Evolutionary conservation across 53 echinoderm and acorn worm species (phyloP).

Genomic region (Holothuria scabra): DNA sequence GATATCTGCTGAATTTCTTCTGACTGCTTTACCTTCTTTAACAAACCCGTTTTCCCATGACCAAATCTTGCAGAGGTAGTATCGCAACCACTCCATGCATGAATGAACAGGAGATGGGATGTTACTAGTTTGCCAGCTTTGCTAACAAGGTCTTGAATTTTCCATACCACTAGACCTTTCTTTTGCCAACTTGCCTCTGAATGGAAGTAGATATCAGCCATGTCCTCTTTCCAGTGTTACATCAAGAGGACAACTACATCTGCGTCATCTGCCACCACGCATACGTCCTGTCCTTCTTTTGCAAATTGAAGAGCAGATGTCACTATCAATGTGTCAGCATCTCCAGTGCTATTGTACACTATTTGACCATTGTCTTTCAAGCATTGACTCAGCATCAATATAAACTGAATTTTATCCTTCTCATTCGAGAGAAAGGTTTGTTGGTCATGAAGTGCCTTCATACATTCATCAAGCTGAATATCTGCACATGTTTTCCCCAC

Average conservation of each 20-base stretch:
- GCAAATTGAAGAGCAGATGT: conserved; percentile 4
- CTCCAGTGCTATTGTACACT: neutral
- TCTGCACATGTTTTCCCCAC: neutral
- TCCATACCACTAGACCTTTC: neutral
- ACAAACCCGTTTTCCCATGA: neutral
- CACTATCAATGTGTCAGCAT: conserved; percentile 24
- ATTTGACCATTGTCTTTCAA: conserved; percentile 32
- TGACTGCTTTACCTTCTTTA: neutral
- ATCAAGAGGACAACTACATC: conserved; percentile 1
- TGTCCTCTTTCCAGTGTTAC: neutral
- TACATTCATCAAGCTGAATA: conserved; percentile 14
- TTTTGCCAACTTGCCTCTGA: conserved; percentile 24
- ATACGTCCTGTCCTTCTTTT: neutral
- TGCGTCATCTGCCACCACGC: neutral
- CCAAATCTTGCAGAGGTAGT: neutral
- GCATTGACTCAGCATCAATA: neutral
- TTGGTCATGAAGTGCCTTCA: conserved; percentile 20
- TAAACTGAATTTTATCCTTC: conserved; percentile 30
- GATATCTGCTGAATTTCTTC: too few relatives aligned
- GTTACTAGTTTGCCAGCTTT: neutral
- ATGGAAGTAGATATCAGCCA: conserved; percentile 33
- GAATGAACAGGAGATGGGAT: neutral
- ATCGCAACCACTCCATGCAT: neutral
- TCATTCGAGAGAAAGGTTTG: conserved; percentile 32
- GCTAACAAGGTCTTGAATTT: neutral